These are phyloP conservation scores for Sebastes minor DNA, from an alignment of 2,797 vertebrate species.

Conservation along the genomic window DNA sequence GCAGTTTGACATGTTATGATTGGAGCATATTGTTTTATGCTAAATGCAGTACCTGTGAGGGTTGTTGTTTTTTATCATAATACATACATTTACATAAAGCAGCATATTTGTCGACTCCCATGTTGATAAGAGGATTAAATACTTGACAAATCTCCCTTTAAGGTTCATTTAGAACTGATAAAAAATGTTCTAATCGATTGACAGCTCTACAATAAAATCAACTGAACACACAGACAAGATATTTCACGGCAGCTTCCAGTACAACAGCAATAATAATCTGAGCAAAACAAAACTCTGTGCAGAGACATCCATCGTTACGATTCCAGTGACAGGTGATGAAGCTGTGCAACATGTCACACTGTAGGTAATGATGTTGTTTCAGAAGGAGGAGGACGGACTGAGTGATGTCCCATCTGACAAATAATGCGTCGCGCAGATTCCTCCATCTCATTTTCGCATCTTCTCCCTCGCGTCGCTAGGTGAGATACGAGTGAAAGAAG, in stretches of 20 bases:
- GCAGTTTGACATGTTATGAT: too few species aligned
- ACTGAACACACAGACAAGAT: neutral
- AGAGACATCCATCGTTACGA: neutral
- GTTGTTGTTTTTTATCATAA: too few species aligned
- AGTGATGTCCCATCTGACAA: neutral
- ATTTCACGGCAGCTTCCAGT: neutral
- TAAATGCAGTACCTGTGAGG: too few species aligned
- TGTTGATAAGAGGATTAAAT: too few species aligned
- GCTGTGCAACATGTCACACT: neutral
- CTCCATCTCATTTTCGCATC: slow-evolving; percentile 23
- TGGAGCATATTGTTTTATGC: too few species aligned
- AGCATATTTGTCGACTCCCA: too few species aligned
- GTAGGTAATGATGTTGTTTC: neutral
- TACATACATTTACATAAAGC: too few species aligned
- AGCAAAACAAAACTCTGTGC: neutral
- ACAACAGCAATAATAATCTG: neutral
- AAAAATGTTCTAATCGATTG: too few species aligned
- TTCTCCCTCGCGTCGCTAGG: neutral
- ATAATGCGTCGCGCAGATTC: neutral
- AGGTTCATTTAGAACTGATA: too few species aligned
- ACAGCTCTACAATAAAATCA: neutral
- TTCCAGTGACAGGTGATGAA: neutral
- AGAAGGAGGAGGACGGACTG: neutral
- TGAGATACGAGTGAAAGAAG: neutral
- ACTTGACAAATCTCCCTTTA: too few species aligned